Base-by-base conservation (phyloP, 2,113 vertebrate species). In the Toxotes jaculatrix region DNA sequence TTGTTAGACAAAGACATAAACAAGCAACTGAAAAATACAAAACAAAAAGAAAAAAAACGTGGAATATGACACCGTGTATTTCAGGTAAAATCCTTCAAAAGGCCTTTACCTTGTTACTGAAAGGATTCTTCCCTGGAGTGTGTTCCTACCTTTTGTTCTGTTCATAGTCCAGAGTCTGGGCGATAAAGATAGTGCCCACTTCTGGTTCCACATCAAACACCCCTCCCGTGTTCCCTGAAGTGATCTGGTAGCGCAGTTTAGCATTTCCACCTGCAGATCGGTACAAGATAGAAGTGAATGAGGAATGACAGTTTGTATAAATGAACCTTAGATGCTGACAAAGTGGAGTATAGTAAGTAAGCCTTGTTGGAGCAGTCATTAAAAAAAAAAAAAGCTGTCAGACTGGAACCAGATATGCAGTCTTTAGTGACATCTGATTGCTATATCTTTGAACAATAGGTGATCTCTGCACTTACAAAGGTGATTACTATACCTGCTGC, bases 171-270 rank as follows among this genome's bases (percentile, higher is more conserved):
- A 98, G 92, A 40, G 95, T 95, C 3, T 96, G 96, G 3, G 95
- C 93, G 43, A 97, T 95, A 83, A 97, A 95, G 90, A 98, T 94
- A 45, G 96, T 95, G 76, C 97, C 97, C 66, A 96, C 96, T 86
- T 97, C 97, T 23, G 96, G 95, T 72, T 97, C 96, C 42, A 96
- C 93, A 75, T 94, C 95, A 89, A 97, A 96, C 34, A 95, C 95
- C 13, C 96, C 96, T 63, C 95, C 96, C 0, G 86, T 93, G 85
- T 96, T 97, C 66, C 97, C 97, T 60, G 96, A 95, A 66, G 96
- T 97, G 92, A 97, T 96, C 93, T 97, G 97, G 75, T 97, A 97
- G 16, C 96, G 95, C 23, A 97, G 90, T 56, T 96, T 97, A 31
- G 96, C 96, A 17, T 97, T 97, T 82, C 96, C 95, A 87, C 96